phyloP scores from a whole-genome alignment of 1,140 invertebrate genomes.

The Lepidurus apus region DNA sequence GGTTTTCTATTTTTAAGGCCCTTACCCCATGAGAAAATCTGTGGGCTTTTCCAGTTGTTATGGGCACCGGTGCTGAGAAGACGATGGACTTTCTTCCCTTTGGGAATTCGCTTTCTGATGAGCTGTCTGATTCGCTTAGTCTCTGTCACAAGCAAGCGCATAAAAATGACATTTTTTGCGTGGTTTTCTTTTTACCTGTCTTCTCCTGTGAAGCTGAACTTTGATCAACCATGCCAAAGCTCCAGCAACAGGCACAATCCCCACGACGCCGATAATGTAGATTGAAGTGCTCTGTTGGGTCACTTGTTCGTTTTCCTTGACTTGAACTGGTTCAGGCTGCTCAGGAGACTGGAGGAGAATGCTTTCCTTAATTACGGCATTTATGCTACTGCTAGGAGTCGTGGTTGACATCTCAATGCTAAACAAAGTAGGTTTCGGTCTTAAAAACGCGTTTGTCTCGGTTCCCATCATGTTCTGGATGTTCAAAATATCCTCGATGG shows the following conservation, averaged over 20 bases:
- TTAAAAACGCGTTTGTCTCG: not conserved
- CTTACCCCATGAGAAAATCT: conserved; percentile 31
- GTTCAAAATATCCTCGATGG: not conserved
- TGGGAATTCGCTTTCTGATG: conserved; percentile 32
- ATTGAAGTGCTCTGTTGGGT: conserved; percentile 26
- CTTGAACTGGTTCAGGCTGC: not conserved
- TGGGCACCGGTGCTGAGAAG: conserved; percentile 24
- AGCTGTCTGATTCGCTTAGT: conserved; percentile 32
- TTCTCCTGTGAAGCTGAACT: not conserved
- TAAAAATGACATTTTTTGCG: not conserved
- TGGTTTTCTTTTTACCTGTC: not conserved
- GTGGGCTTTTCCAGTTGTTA: conserved; percentile 25
- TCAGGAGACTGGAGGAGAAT: not conserved
- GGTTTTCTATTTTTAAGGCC: not conserved
- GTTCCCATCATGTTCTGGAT: not conserved
- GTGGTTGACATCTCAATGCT: not conserved
- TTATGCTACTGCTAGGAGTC: not conserved
- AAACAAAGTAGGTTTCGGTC: not conserved
- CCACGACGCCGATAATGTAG: conserved; percentile 31
- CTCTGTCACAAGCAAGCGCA: conserved; percentile 24
- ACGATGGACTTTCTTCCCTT: conserved; percentile 6
- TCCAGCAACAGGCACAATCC: conserved; percentile 28
- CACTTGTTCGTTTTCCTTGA: not conserved
- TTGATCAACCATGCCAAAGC: conserved; percentile 28
- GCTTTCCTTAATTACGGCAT: not conserved